Conservation (phyloP, 2,797 vertebrate genomes). For the Paratrypauchen microcephalus region DNA sequence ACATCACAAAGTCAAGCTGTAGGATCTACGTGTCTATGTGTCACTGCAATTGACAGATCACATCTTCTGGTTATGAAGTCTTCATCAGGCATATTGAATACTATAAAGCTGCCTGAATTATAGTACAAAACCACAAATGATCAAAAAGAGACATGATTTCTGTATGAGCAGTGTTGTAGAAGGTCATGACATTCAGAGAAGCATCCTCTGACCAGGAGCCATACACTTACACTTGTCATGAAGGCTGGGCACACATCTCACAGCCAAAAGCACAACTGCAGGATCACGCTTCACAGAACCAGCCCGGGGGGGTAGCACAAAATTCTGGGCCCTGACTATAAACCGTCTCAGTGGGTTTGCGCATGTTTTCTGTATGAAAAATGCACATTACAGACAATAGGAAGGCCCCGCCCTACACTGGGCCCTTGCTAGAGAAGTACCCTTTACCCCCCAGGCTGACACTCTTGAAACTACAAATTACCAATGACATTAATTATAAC, state of each 20-base stretch:
- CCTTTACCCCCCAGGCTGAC: too few species aligned
- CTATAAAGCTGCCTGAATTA: not conserved
- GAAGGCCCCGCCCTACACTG: too few species aligned
- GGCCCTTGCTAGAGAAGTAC: too few species aligned
- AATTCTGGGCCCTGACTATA: too few species aligned
- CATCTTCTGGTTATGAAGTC: conserved; percentile 17
- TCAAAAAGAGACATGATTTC: not conserved
- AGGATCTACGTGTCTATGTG: conserved; percentile 37
- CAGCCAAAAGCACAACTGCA: conserved; percentile 45
- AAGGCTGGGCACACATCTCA: conserved; percentile 58
- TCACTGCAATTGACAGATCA: conserved; percentile 4
- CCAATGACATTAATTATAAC: conserved; percentile 10
- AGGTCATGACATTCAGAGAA: conserved; percentile 51
- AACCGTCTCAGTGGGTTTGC: too few species aligned
- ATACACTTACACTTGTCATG: conserved; percentile 61
- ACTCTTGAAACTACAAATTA: not conserved
- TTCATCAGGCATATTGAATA: conserved; percentile 23
- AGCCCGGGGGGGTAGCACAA: not conserved
- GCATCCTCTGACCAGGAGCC: conserved; percentile 51
- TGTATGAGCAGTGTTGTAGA: conserved; percentile 1
- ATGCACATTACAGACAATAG: too few species aligned
- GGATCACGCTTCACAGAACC: conserved; percentile 49
- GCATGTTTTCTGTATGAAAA: too few species aligned
- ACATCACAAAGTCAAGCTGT: conserved; percentile 34
- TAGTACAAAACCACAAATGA: not conserved